Conservation (phyloP, 2,113 vertebrate genomes). For the Chloroceryle aenea region DNA sequence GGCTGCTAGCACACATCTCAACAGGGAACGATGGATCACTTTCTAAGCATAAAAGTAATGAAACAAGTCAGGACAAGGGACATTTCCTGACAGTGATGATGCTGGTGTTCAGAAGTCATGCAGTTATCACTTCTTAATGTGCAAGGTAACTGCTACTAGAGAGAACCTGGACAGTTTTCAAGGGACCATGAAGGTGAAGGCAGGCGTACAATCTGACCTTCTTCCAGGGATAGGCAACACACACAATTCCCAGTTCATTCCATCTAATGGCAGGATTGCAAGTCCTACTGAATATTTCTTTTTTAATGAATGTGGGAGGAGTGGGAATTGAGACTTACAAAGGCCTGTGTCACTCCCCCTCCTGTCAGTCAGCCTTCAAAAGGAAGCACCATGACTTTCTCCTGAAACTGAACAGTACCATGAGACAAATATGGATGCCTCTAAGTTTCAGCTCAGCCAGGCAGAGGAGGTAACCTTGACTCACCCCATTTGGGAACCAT, state of each 20-base stretch:
- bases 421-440: not conserved
- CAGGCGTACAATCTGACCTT: not conserved
- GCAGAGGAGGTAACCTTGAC: not conserved
- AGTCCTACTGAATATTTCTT: not conserved
- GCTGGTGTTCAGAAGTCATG: not conserved
- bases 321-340: not conserved
- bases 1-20: not conserved
- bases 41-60: not conserved
- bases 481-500: rapidly evolving
- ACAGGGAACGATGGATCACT: not conserved
- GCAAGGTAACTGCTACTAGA: not conserved
- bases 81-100: not conserved
- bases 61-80: not conserved
- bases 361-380: not conserved
- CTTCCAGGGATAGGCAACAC: not conserved
- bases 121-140: not conserved
- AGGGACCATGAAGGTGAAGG: not conserved
- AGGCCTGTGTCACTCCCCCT: not conserved
- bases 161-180: not conserved
- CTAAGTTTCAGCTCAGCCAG: not conserved
- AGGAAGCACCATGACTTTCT: not conserved
- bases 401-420: not conserved
- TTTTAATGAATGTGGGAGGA: not conserved
- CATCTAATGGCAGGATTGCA: not conserved
- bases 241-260: not conserved